Base-by-base conservation (phyloP, 2,888 invertebrate species). In the Drosophila mulleri region DNA sequence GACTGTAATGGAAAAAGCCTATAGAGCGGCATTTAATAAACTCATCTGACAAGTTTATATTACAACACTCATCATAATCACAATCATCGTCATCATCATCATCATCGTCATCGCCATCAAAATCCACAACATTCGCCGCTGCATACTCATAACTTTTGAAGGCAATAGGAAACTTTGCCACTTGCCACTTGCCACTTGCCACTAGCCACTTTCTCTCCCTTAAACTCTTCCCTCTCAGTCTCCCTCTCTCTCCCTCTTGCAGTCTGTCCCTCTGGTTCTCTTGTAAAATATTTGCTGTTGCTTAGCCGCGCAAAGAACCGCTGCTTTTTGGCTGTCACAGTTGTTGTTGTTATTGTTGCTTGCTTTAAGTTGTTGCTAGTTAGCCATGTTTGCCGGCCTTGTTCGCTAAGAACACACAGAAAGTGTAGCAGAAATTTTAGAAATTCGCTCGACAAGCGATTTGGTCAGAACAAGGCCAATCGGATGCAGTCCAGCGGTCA, bases 401-500 rank as follows among this genome's bases (percentile, higher is more conserved):
- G 59, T 74, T 54, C 67, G 50, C 44, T 3, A 14, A 35, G 56
- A 42, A 39, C 61, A 66, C 69, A 62, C 70, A 73, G 45, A 59
- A 65, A 60, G 32, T 65, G 61, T 64, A 57, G 47, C 58, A 42
- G 6, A 68, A 53, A 67, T 62, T 72, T 68, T 68, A 52, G 32
- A 42, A 61, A 67, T 56, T 77, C 60, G 53, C 54, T 53, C 35
- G 14, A 39, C 29, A 26, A 20, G n/a, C 37, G 45, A 60, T 42
- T 45, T 62, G 62, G 60, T 35, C 63, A 56, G 18, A 47, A 11
- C 32, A 48, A n/a, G 7, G 52, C 50, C 64, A 67, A 73, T 73
- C 62, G 74, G 67, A 64, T 54, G 65, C 47, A 45, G 62, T 50
- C 68, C 58, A 64, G 67, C 72, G 88, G 80, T 82, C 83, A 83